Evolutionary conservation across 2,113 vertebrate genomes (phyloP), one percentile per base, ranked within the genome.

Genomic region (Hiodon tergisus): DNA sequence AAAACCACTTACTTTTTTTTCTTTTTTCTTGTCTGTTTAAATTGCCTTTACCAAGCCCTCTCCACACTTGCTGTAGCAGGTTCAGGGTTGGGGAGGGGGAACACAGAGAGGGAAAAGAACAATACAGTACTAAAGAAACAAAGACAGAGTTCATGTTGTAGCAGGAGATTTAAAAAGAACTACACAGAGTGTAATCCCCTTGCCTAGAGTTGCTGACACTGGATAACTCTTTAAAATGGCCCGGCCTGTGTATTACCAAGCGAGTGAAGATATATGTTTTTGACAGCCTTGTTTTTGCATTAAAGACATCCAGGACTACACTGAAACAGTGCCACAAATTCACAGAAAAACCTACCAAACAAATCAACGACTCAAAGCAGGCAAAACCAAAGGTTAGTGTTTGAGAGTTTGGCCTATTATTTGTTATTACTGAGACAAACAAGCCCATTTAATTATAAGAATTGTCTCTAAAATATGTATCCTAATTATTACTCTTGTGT

Each of bases 131-230:
- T 48, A 61, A 71, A 53, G 72, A 71, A 74, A 65, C 72, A 71
- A 74, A 76, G 69, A 60, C 66, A 66, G 57, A 79, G 81, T 85
- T 62, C 76, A 81, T 75, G 69, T 87, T 89, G 83, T 74, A 82
- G 87, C 79, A 83, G 80, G 80, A 90, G 82, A 86, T 67, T 90
- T 83, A 92, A 90, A 91, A 90, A 68, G 86, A 86, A 84, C 77
- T 70, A 81, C 84, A 86, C 87, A 81, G 78, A 79, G 82, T 83
- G 78, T 84, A 81, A 89, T 88, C 90, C 88, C 84, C 90, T 90
- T 91, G 86, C 87, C 81, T 80, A 90, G 88, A 93, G 89, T 91
- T 93, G 91, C 91, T 92, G 91, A 93, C 91, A 73, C 81, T 67
- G 86, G 83, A 86, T 76, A 89, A 89, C 86, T 86, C 80, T 89